Evolutionary conservation across 2,888 invertebrate species (phyloP), one percentile per base, ranked within the genome.

Genomic region (Polydrusus cervinus): DNA sequence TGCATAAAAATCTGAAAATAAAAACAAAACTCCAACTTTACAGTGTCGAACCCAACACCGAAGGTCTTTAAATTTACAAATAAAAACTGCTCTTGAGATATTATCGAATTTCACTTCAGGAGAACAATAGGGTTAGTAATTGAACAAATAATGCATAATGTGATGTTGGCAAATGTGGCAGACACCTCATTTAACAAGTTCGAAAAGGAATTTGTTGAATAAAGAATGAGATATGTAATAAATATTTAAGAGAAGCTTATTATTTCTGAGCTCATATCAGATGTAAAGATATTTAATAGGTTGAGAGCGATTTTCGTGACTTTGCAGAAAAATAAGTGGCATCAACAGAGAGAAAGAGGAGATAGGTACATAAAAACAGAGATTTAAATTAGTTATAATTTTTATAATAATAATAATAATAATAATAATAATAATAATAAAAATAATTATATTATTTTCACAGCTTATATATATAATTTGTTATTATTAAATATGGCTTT

Each of bases 101-200:
- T 14, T 62, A 75, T 75, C 75, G 72, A 71, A 64, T 75, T 75
- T 75, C 75, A 72, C 68, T 66, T 64, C 38, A 72, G 69, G 45
- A 68, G 72, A 75, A 75, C 71, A 72, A 75, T 71, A 47, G 75
- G 55, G 45, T 60, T 65, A 38, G 60, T 75, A 75, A 75, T 75
- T 75, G 71, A 75, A 72, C 75, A 75, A 72, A 75, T 75, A 71
- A 75, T 71, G 72, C 67, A 75, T 75, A 72, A 75, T 72, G 61
- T 51, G 64, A 30, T 71, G 76, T 76, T 76, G 76, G 76, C 76
- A 72, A 76, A 76, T 76, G 47, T 76, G 66, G 76, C 76, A 74
- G 76, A 76, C 76, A 76, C 76, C 69, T 76, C 72, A 72, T 76
- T 74, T 74, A 74, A 76, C 76, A 76, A 70, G 73, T 70, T 72